Conservation (phyloP, 2,797 vertebrate genomes). For the Dendrocincla fuliginosa region DNA sequence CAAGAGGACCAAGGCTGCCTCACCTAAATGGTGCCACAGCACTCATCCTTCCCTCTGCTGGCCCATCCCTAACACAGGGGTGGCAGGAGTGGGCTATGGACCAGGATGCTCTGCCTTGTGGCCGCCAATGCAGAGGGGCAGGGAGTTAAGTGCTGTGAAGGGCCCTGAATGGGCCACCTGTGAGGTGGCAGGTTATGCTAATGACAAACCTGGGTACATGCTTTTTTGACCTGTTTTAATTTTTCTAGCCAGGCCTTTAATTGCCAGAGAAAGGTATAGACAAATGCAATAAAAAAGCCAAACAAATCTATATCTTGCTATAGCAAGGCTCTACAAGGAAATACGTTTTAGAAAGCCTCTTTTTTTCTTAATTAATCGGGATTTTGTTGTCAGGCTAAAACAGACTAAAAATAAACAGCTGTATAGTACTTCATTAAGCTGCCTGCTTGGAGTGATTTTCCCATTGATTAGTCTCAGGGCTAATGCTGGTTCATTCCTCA, state of each 20-base stretch:
- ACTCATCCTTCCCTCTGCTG: neutral
- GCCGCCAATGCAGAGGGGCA: neutral
- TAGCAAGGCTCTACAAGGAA: slow-evolving; percentile 42
- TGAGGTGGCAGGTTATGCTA: neutral
- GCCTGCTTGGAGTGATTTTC: slow-evolving; percentile 90
- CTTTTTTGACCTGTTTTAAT: slow-evolving; percentile 33
- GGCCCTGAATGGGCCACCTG: neutral
- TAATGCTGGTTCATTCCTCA: slow-evolving; percentile 93
- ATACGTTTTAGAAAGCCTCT: slow-evolving; percentile 42
- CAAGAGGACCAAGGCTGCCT: neutral
- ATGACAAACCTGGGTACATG: neutral
- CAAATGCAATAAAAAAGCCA: slow-evolving; percentile 14
- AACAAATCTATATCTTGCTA: neutral
- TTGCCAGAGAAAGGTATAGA: slow-evolving; percentile 21
- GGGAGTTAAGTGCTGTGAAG: neutral
- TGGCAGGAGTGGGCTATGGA: neutral
- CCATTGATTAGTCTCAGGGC: slow-evolving; percentile 95
- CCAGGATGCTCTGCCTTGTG: neutral
- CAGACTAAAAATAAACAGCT: slow-evolving; percentile 87
- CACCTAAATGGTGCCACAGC: accelerated
- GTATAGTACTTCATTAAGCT: slow-evolving; percentile 87
- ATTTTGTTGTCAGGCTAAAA: slow-evolving; percentile 75
- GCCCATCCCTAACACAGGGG: accelerated
- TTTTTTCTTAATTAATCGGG: slow-evolving; percentile 68
- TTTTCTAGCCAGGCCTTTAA: slow-evolving; percentile 33